Evolutionary conservation across 2,888 invertebrate genomes (phyloP), one percentile per base, ranked within the genome.

Genomic region (Xylota segnis): DNA sequence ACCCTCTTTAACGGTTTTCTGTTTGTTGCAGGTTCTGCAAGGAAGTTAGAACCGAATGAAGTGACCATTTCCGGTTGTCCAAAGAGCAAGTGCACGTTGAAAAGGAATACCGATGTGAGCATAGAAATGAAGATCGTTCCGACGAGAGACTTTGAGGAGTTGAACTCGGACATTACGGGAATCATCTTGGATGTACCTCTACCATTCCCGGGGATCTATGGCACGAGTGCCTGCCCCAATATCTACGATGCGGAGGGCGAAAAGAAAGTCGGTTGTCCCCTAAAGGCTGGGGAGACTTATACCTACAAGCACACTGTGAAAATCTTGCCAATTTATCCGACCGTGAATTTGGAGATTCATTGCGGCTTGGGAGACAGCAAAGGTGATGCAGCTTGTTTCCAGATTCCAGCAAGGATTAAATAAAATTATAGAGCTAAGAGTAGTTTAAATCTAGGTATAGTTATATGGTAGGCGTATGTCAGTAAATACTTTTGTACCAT

Each of bases 201-300:
- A 65, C 97, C 97, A 0, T 97, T 96, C 90, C 90, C 96, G 9
- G 97, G 97, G 7, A 96, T 96, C 12, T 95, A 97, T 90, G 95
- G 95, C 10, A 93, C 92, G 27, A 93, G 94, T 65, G 95, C 96
- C 34, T 97, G 97, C 89, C 93, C 93, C 23, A 94, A 95, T 88
- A 91, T 97, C 59, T 95, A 91, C 89, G 92, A 94, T 87, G 94
- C 94, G 0, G 93, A 94, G 81, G 95, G 95, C 0, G 93, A 93
- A 68, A 94, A 93, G 0, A 93, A 94, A 89, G 94, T 93, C 0
- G 90, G 93, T 2, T 97, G 97, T 86, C 96, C 96, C 0, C 91
- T 97, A 56, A 94, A 94, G 88, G 94, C 94, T 5, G 95, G 95
- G 52, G 93, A 93, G 81, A 94, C 94, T 14, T 97, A 97, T 89